These are phyloP conservation scores for Channa argus DNA, from an alignment of 2,113 vertebrate species.

Conservation along the genomic window DNA sequence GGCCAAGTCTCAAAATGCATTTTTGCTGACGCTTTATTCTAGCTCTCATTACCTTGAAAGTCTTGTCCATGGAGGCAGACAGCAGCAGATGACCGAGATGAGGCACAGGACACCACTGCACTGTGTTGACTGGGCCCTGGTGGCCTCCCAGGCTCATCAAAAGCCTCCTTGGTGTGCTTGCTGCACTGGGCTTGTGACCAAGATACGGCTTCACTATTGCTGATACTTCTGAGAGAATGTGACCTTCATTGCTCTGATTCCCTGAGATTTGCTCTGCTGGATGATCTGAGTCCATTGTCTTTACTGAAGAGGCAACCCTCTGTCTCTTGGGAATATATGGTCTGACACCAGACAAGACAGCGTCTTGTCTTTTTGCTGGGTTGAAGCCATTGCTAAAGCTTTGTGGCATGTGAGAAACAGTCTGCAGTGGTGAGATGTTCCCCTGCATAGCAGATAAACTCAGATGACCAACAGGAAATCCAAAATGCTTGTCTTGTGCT, in stretches of 20 bases:
- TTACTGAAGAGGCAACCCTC: constrained; percentile 67
- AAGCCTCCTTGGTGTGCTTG: constrained; percentile 84
- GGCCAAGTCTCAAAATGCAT: background rate
- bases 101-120: constrained; percentile 91
- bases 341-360: constrained; percentile 72
- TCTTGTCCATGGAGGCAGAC: constrained; percentile 95
- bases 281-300: background rate
- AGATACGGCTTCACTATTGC: constrained; percentile 87
- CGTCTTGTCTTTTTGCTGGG: constrained; percentile 61
- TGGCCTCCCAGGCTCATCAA: constrained; percentile 86
- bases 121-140: constrained; percentile 87
- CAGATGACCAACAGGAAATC: constrained; percentile 9
- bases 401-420: constrained; percentile 17
- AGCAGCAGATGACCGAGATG: constrained; percentile 91
- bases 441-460: constrained; percentile 18
- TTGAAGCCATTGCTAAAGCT: background rate
- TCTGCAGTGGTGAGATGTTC: background rate
- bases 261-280: constrained; percentile 8
- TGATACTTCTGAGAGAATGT: constrained; percentile 79
- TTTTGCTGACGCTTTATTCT: background rate
- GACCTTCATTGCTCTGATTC: constrained; percentile 48
- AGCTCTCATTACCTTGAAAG: constrained; percentile 88
- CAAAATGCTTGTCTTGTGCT: constrained; percentile 1
- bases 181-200: constrained; percentile 70
- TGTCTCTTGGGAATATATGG: constrained; percentile 92